Evolutionary conservation across 2,113 vertebrate species (phyloP), one percentile per base, ranked within the genome.

Genomic region (Morone saxatilis): DNA sequence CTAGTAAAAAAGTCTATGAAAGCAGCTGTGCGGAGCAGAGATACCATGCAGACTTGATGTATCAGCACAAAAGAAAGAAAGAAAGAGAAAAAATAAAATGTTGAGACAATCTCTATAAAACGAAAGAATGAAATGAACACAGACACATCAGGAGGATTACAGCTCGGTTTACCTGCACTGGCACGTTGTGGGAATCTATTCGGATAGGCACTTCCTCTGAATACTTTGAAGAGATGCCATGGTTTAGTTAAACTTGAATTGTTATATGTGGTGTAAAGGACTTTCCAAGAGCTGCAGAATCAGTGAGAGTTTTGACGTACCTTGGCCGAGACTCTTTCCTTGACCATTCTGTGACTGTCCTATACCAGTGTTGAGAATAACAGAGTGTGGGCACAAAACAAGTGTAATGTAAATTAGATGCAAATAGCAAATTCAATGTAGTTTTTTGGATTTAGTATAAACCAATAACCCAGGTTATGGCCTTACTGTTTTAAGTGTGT

Each of bases 171-270:
- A 97, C 97, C 97, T 97, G 96, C 54, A 57, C 78, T 92, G 76
- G 88, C 50, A n/a, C 43, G 88, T 13, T 94, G 92, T 77, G 92
- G 87, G 80, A 93, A 95, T 93, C 90, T 96, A 91, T 90, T 95
- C 43, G 94, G 66, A 90, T 92, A 95, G 84, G 86, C 89, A 80
- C 92, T 84, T 81, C 95, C 89, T 94, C 96, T 96, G 92, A 96
- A 95, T 87, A 93, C 97, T 98, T 97, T 93, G 93, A 95, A 96
- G 92, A 96, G 87, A 96, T 83, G 86, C 38, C 65, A 86, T 6
- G 72, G 71, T 93, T 91, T 83, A 86, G 82, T 95, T 81, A 77
- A 62, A 84, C 54, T 76, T 54, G 31, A 82, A 53, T 11, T n/a
- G 47, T 25, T 47, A 40, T 8, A 65, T 57, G 72, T 17, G n/a